Percentiles rank a stretch among this genome's conserved stretches.
These are phyloP conservation scores for Ridgeia piscesae DNA, from an alignment of 1,140 invertebrate genomes.

Conservation along the genomic window DNA sequence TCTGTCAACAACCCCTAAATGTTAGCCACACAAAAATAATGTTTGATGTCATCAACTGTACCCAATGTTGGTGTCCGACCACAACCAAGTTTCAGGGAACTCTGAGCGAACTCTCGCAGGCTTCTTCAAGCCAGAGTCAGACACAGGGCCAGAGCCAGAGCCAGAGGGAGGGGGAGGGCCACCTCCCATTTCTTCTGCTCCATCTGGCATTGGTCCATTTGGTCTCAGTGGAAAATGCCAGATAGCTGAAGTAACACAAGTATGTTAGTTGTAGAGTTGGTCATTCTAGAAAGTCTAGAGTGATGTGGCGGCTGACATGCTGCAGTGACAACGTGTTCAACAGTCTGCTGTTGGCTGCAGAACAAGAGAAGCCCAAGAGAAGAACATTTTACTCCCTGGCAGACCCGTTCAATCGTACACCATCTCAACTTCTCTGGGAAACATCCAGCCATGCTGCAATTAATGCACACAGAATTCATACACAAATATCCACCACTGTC, in stretches of 20 bases:
- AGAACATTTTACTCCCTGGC: too few species aligned
- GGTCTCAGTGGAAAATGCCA: neutral
- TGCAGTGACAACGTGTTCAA: too few species aligned
- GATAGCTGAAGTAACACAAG: neutral
- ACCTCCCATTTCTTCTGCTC: too few species aligned
- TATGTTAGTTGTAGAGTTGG: neutral
- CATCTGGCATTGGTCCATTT: neutral
- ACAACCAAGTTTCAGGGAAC: constrained; percentile 16
- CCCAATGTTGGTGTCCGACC: neutral
- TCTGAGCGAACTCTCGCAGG: neutral
- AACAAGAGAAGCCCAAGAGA: too few species aligned
- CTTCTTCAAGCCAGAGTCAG: neutral
- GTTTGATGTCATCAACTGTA: neutral
- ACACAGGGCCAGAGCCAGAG: too few species aligned
- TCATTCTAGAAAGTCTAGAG: neutral
- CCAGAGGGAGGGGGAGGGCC: too few species aligned
- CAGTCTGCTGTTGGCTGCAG: too few species aligned
- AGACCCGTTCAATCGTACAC: too few species aligned
- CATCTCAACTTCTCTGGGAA: too few species aligned
- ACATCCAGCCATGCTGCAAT: too few species aligned
- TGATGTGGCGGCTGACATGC: neutral
- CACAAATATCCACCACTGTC: too few species aligned
- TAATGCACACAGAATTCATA: too few species aligned
- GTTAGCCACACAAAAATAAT: neutral
- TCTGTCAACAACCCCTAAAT: neutral